These are phyloP conservation scores for Coregonus clupeaformis DNA, from an alignment of 2,113 vertebrate genomes.

Conservation along the genomic window DNA sequence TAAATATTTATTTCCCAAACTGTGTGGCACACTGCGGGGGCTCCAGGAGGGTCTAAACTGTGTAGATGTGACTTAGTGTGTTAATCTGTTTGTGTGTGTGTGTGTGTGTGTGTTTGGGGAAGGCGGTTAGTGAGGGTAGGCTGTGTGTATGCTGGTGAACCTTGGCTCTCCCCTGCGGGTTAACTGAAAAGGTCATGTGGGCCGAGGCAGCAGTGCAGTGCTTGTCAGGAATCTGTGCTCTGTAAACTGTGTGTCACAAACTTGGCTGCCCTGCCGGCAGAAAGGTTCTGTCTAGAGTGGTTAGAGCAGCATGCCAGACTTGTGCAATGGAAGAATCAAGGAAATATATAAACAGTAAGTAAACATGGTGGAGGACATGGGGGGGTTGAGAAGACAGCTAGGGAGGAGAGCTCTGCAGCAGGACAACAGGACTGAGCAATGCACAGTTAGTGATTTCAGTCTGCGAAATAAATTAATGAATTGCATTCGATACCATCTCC, in stretches of 20 bases:
- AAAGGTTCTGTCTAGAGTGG: slow-evolving; percentile 17
- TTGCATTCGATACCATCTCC: too few species aligned
- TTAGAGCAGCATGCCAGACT: slow-evolving; percentile 21
- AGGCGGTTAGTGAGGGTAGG: too few species aligned
- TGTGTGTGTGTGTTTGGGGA: too few species aligned
- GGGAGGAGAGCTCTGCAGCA: slow-evolving; percentile 37
- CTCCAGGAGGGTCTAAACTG: background rate
- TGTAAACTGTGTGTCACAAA: slow-evolving; percentile 30
- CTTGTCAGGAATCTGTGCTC: slow-evolving; percentile 30
- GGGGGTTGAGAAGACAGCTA: slow-evolving; percentile 12
- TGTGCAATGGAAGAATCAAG: slow-evolving; percentile 26
- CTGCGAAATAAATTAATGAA: background rate
- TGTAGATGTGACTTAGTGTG: background rate
- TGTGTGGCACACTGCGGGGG: background rate
- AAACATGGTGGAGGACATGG: slow-evolving; percentile 25
- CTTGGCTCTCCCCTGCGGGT: slow-evolving; percentile 48
- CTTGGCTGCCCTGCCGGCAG: slow-evolving; percentile 9
- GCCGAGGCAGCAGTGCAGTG: slow-evolving; percentile 30
- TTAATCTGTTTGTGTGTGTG: background rate
- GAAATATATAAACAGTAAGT: slow-evolving; percentile 32
- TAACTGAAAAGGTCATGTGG: slow-evolving; percentile 56
- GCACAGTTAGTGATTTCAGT: background rate
- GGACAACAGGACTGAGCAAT: background rate
- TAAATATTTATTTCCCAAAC: background rate
- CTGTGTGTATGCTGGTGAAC: slow-evolving; percentile 17